Percentiles rank a stretch among this genome's conserved stretches.
phyloP scores from a whole-genome alignment of 2,113 vertebrate species.

The Dipodomys ordii region DNA sequence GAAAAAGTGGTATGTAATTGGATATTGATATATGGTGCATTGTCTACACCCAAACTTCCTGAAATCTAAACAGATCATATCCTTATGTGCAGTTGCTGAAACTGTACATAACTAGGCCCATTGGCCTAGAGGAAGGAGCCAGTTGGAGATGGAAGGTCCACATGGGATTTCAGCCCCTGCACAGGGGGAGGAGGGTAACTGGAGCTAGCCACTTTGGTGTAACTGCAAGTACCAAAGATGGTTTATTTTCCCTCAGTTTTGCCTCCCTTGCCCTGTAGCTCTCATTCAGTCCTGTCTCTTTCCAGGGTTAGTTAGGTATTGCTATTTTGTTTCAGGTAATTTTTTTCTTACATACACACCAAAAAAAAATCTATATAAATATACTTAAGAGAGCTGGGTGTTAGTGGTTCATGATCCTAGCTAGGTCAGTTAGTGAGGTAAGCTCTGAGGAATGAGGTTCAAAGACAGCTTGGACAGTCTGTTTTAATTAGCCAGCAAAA shows the following conservation, averaged over 20 bases:
- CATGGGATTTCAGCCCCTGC: background rate
- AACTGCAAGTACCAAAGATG: background rate
- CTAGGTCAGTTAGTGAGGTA: too few species aligned
- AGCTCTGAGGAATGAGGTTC: too few species aligned
- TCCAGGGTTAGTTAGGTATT: background rate
- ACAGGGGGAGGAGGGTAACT: background rate
- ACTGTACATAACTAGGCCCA: background rate
- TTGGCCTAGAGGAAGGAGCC: conserved; percentile 52
- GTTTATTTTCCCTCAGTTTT: background rate
- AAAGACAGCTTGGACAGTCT: too few species aligned
- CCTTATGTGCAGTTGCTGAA: conserved; percentile 43
- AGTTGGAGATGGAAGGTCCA: conserved; percentile 43
- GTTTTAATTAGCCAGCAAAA: too few species aligned
- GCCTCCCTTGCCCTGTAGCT: background rate
- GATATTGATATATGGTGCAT: conserved; percentile 75
- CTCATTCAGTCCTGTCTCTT: background rate
- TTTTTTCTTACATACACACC: background rate
- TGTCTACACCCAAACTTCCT: conserved; percentile 70
- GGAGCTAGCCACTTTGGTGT: background rate
- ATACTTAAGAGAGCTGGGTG: too few species aligned
- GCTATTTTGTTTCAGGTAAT: background rate
- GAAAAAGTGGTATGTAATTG: conserved; percentile 70
- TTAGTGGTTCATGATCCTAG: too few species aligned
- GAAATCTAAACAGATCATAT: conserved; percentile 48
- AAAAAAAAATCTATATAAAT: too few species aligned